phyloP scores from a whole-genome alignment of 64 coral and sea anemone species.

The Hydrozoanthus tunicans region DNA sequence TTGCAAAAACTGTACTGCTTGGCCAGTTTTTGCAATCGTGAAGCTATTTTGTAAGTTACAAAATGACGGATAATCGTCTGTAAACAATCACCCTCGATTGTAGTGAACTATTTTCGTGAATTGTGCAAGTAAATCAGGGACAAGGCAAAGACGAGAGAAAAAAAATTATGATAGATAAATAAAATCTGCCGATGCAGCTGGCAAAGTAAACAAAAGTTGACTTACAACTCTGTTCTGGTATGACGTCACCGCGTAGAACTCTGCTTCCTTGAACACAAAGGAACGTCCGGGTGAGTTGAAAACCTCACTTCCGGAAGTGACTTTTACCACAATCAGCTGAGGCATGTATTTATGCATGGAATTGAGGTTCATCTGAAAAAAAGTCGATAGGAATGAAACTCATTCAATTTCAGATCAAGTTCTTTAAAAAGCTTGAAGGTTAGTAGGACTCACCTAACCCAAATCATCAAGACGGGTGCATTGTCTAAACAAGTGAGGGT shows the following conservation, averaged over 20 bases:
- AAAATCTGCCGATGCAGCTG: neutral
- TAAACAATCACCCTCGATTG: too few relatives aligned
- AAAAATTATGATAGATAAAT: neutral
- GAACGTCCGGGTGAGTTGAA: neutral
- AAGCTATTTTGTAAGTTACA: too few relatives aligned
- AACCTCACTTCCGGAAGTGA: neutral
- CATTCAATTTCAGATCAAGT: too few relatives aligned
- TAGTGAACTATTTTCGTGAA: too few relatives aligned
- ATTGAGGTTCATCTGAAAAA: slow-evolving; percentile 41
- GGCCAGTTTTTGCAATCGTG: too few relatives aligned
- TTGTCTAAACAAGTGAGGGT: too few relatives aligned
- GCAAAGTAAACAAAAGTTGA: neutral
- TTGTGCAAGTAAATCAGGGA: too few relatives aligned
- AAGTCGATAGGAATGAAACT: neutral
- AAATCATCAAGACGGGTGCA: too few relatives aligned
- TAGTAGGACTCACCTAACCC: too few relatives aligned
- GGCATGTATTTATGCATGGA: slow-evolving; percentile 55
- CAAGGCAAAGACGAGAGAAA: neutral
- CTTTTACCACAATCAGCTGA: slow-evolving; percentile 1
- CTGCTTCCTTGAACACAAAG: slow-evolving; percentile 22
- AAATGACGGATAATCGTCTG: too few relatives aligned
- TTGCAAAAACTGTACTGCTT: too few relatives aligned
- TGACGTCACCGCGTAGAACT: slow-evolving; percentile 46
- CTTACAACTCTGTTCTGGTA: slow-evolving; percentile 53
- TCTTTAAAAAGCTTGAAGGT: too few relatives aligned